Percentiles rank a stretch among this genome's conserved stretches.
Evolutionary conservation across 2,113 vertebrate genomes (phyloP).

Genomic region (Onychostoma macrolepis): DNA sequence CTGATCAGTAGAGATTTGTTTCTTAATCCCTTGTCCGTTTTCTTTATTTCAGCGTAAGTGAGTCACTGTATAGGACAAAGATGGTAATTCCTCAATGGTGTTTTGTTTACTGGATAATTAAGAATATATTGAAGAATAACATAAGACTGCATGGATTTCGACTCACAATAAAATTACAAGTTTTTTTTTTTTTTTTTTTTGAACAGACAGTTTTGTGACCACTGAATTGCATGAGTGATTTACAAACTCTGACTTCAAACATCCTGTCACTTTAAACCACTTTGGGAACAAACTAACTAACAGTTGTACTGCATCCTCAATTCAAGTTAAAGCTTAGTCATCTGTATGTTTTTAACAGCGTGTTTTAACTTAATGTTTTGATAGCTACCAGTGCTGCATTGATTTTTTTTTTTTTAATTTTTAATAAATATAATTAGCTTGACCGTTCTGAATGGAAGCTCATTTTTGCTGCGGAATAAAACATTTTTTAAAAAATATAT

Average conservation of each 20-base stretch:
- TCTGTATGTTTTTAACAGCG: background rate
- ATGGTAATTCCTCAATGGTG: slow-evolving; percentile 41
- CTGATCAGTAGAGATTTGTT: background rate
- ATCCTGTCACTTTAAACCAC: background rate
- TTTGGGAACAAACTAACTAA: slow-evolving; percentile 36
- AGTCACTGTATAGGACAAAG: slow-evolving; percentile 26
- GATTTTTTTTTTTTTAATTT: too few species aligned
- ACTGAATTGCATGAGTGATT: slow-evolving; percentile 16
- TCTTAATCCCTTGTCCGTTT: background rate
- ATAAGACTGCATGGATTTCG: slow-evolving; percentile 35
- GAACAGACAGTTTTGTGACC: background rate
- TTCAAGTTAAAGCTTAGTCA: background rate
- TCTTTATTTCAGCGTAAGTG: slow-evolving; percentile 52
- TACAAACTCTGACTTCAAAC: slow-evolving; percentile 1
- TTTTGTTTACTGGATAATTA: background rate
- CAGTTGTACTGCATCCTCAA: background rate
- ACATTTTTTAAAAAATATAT: too few species aligned
- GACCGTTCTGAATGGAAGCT: too few species aligned
- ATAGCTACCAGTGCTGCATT: background rate
- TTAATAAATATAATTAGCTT: too few species aligned
- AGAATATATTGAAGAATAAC: slow-evolving; percentile 15
- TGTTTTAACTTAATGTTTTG: background rate
- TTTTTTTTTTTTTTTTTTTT: background rate
- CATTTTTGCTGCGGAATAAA: background rate
- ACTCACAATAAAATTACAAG: background rate